These are phyloP conservation scores for Molothrus aeneus DNA, from an alignment of 2,797 vertebrate genomes.

Conservation along the genomic window DNA sequence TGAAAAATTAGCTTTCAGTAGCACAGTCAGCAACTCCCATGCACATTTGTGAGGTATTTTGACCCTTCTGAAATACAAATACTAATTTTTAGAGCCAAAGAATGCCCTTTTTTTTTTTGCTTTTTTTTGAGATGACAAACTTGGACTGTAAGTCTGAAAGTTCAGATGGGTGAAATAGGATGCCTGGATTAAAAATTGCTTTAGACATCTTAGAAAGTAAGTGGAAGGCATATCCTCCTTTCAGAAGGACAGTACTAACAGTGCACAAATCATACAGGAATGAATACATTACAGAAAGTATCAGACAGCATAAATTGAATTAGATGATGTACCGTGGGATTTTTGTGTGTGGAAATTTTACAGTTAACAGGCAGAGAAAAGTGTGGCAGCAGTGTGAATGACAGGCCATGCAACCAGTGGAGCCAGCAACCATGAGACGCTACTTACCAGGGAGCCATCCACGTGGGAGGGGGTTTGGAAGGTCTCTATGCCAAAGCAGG, in stretches of 20 bases:
- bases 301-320: background rate
- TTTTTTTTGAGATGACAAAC: background rate
- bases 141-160: background rate
- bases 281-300: background rate
- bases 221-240: background rate
- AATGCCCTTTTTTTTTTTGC: background rate
- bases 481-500: background rate
- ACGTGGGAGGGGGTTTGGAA: background rate
- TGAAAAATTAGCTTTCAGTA: background rate
- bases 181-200: background rate
- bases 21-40: background rate
- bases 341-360: background rate
- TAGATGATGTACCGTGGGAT: background rate
- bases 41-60: background rate
- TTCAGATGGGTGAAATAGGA: background rate
- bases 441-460: background rate
- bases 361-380: background rate
- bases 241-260: background rate
- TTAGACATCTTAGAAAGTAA: background rate
- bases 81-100: background rate
- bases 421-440: background rate
- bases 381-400: fast-evolving
- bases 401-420: background rate
- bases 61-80: background rate
- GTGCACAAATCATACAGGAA: background rate